A percentile compares a stretch with the other conserved stretches of the same genome.
Conservation (phyloP, 2,113 vertebrate species). For the Peucedramus taeniatus region DNA sequence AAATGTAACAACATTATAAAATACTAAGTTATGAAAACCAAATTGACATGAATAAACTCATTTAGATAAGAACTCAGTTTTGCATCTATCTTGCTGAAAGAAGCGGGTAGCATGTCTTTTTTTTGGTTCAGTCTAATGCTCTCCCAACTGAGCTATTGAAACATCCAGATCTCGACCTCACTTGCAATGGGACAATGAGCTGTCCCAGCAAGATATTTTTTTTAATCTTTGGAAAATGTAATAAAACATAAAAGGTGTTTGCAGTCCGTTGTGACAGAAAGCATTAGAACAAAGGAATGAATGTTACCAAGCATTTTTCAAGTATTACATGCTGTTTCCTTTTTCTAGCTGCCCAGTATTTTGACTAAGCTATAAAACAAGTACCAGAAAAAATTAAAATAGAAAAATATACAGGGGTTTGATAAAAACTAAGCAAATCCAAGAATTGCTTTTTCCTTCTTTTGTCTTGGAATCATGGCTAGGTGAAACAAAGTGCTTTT, state of each 20-base stretch:
- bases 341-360: neutral
- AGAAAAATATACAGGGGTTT: neutral
- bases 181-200: neutral
- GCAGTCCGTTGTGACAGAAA: neutral
- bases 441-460: neutral
- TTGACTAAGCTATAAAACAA: neutral
- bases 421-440: neutral
- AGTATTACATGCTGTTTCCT: neutral
- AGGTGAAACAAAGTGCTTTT: neutral
- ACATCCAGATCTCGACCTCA: neutral
- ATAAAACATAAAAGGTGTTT: neutral
- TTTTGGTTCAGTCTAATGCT: neutral
- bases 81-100: neutral
- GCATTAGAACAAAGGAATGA: neutral
- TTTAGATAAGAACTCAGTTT: neutral
- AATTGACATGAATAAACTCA: neutral
- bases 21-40: neutral
- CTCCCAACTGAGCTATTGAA: neutral
- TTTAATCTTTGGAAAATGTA: neutral
- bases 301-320: neutral
- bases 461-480: neutral
- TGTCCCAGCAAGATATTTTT: neutral
- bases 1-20: neutral
- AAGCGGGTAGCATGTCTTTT: neutral
- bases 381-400: neutral